Conservation (phyloP, 2,113 vertebrate species). For the Scalopus aquaticus region DNA sequence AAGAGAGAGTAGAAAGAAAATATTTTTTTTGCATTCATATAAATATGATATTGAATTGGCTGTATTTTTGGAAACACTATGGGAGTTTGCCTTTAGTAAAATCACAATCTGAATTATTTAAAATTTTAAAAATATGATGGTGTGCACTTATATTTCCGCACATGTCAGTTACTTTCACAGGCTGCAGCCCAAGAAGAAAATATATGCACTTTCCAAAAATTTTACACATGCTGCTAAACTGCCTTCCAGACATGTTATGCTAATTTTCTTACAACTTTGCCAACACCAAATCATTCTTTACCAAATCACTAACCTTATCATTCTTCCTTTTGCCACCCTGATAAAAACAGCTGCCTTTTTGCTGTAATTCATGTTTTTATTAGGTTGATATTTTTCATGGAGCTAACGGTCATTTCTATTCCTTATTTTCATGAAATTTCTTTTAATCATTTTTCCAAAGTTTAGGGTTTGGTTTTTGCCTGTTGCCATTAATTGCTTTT, state of each 20-base stretch:
- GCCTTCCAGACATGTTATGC: background rate
- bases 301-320: no score
- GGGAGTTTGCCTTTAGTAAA: slow-evolving; percentile 28
- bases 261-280: background rate
- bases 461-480: background rate
- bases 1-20: slow-evolving; percentile 27
- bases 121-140: background rate
- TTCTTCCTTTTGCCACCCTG: background rate
- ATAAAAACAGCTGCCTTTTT: background rate
- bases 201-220: background rate
- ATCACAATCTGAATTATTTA: background rate
- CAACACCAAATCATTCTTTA: background rate
- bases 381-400: background rate
- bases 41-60: slow-evolving; percentile 10
- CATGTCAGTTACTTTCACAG: background rate
- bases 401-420: background rate
- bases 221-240: background rate
- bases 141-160: background rate
- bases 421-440: background rate
- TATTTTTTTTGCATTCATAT: background rate
- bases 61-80: background rate
- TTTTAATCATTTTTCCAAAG: background rate
- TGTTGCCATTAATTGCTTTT: background rate
- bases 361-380: background rate
- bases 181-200: background rate